phyloP scores from a whole-genome alignment of 1,140 invertebrate species.

The Drosophila trapezifrons region DNA sequence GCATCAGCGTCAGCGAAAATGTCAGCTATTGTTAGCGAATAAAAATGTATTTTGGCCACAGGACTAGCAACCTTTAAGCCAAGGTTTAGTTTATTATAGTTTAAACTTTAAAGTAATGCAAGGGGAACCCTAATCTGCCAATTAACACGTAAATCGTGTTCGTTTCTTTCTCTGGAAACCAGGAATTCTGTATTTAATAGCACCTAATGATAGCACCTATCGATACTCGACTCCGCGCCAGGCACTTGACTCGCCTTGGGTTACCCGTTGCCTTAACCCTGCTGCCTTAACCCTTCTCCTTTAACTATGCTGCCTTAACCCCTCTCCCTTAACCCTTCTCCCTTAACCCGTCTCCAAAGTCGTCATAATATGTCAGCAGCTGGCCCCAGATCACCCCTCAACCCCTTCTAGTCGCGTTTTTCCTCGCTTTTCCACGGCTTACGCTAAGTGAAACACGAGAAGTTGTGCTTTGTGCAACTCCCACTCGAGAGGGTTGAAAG shows the following conservation, averaged over 20 bases:
- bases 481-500: background rate
- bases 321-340: no score
- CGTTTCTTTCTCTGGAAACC: no score
- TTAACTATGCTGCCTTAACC: no score
- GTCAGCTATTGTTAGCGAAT: background rate
- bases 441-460: slow-evolving; percentile 43
- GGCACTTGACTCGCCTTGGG: slow-evolving; percentile 31
- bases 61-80: background rate
- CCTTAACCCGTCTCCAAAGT: slow-evolving; percentile 1
- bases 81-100: no score
- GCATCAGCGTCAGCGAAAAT: background rate
- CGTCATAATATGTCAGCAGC: slow-evolving; percentile 34
- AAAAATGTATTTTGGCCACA: background rate
- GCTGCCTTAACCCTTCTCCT: no score
- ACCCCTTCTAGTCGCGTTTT: background rate
- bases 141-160: no score
- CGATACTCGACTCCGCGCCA: slow-evolving; percentile 1
- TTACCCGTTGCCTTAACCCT: no score
- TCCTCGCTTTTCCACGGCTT: slow-evolving; percentile 19
- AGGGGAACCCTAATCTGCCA: no score
- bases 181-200: slow-evolving; percentile 13
- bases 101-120: no score
- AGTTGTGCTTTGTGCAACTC: slow-evolving; percentile 27
- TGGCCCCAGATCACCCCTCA: background rate
- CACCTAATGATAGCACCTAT: slow-evolving; percentile 3